Conservation (phyloP, 2,113 vertebrate species). For the Loxodonta africana region DNA sequence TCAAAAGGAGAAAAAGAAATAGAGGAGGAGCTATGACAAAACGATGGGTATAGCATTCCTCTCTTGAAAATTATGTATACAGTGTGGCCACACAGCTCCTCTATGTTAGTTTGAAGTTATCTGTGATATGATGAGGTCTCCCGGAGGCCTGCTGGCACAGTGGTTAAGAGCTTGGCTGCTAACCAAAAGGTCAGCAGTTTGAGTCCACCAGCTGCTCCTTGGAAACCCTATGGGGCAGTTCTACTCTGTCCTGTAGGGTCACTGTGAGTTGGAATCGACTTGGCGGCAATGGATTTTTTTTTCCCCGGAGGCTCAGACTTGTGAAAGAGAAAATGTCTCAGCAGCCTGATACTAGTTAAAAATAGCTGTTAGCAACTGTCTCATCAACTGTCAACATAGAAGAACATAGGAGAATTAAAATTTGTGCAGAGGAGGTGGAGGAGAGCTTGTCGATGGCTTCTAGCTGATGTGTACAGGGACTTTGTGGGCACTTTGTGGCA, state of each 20-base stretch:
- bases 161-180: no score
- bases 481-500: not conserved
- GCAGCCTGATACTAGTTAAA: constrained; percentile 51
- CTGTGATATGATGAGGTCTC: not conserved
- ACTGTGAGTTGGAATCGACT: no score
- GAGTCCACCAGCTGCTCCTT: no score
- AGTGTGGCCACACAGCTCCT: not conserved
- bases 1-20: not conserved
- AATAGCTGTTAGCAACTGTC: constrained; percentile 40
- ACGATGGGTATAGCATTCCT: not conserved
- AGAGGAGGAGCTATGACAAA: not conserved
- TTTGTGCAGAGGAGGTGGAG: not conserved
- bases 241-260: no score
- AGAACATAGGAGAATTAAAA: not conserved
- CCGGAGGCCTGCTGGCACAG: not conserved
- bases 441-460: not conserved
- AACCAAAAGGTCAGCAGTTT: no score
- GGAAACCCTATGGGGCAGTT: no score
- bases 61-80: not conserved
- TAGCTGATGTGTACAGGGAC: not conserved
- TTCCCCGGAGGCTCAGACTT: not conserved
- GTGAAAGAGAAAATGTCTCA: constrained; percentile 51
- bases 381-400: constrained; percentile 1
- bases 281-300: no score
- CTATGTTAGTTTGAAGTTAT: not conserved